Evolutionary conservation across 1,140 invertebrate genomes (phyloP).

Genomic region (Liolophura sinensis): DNA sequence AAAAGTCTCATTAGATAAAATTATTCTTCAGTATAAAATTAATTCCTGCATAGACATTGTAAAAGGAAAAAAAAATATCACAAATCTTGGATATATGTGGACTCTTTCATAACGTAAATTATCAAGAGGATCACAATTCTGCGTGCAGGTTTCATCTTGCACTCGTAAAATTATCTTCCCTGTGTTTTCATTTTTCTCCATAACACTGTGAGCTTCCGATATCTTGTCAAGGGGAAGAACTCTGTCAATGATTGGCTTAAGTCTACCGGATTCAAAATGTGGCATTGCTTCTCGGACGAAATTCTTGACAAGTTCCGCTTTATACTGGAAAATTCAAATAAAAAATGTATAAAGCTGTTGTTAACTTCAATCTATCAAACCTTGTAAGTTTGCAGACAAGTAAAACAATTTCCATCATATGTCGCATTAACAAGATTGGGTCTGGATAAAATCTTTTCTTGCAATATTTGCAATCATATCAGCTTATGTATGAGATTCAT

Average conservation of each 20-base stretch:
- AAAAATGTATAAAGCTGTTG: background rate
- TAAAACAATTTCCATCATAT: background rate
- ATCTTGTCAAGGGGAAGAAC: constrained; percentile 43
- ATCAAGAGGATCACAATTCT: too few relatives aligned
- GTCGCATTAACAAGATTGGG: background rate
- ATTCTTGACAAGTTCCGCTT: constrained; percentile 34
- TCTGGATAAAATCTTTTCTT: background rate
- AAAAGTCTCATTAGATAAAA: too few relatives aligned
- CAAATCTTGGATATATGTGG: too few relatives aligned
- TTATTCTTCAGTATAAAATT: too few relatives aligned
- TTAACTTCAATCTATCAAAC: background rate
- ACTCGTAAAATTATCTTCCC: constrained; percentile 52
- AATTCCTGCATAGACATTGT: too few relatives aligned
- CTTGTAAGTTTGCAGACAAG: constrained; percentile 1
- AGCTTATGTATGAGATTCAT: too few relatives aligned
- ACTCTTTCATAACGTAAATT: too few relatives aligned
- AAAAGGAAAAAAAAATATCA: too few relatives aligned
- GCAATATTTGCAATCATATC: too few relatives aligned
- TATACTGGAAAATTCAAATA: constrained; percentile 47
- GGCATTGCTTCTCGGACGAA: constrained; percentile 34
- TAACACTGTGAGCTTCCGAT: constrained; percentile 43
- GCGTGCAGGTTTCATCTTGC: constrained; percentile 16
- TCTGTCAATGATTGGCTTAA: constrained; percentile 46
- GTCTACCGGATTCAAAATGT: constrained; percentile 34
- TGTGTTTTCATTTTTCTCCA: constrained; percentile 51